Evolutionary conservation across 2,888 invertebrate genomes (phyloP), one percentile per base, ranked within the genome.

Genomic region (Coenonympha glycerion): DNA sequence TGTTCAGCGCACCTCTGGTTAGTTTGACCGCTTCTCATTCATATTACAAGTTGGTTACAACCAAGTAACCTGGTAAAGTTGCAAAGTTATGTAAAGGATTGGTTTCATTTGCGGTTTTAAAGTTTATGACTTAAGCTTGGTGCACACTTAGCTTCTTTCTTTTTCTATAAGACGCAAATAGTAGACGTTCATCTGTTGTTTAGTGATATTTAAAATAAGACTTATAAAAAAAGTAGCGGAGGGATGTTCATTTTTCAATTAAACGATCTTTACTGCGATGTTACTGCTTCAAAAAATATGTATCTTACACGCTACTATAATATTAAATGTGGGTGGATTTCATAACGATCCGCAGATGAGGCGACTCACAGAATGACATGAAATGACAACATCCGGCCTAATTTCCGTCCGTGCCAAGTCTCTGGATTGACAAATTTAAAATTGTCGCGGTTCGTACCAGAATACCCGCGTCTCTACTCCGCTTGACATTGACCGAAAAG

Each of bases 1-100:
- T 62, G 71, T 63, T 63, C 64, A 65, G 65, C 66, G 64, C 64
- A 60, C 58, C 64, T 61, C 58, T 62, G 60, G 56, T 62, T 45
- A 24, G 15, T 24, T 44, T 24, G 34, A 45, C 45, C 34, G 21
- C 21, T 21, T 4, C n/a, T 11, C 42, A 13, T 13, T 22, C 13
- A 31, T 13, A 9, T 44, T 31, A 44, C n/a, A 18, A 36, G 22
- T 13, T 5, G 15, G 37, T 39, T 39, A 22, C 37, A 9, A 21
- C 30, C 19, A 2, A 2, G 15, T 22, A 11, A 37, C 37, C 8
- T 9, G 9, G 3, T 13, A 5, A n/a, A 11, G 11, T 11, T 11
- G 15, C 19, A 4, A 34, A 2, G 18, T 19, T 19, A 19, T 19
- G 34, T 18, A 9, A 18, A 19, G 34, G n/a, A 6, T 19, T 6